Evolutionary conservation across 2,113 vertebrate genomes (phyloP).

Genomic region (Pagrus major): DNA sequence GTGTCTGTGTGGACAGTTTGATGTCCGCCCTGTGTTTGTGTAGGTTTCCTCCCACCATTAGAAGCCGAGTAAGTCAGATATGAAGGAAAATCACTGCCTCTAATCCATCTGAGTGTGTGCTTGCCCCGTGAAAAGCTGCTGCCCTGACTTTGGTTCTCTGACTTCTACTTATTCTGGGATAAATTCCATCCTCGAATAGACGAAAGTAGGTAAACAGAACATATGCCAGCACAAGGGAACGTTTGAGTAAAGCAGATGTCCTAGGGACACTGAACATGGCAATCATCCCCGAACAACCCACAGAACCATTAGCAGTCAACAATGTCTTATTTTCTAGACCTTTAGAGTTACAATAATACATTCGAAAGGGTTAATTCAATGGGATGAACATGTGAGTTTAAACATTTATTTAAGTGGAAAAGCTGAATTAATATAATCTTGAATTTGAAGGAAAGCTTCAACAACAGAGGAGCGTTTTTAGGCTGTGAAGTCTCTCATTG

Average conservation of each 20-base stretch:
- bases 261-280: slow-evolving; percentile 14
- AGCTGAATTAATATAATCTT: neutral
- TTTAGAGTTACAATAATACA: too few species aligned
- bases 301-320: slow-evolving; percentile 10
- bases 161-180: neutral
- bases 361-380: too few species aligned
- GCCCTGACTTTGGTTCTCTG: neutral
- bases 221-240: neutral
- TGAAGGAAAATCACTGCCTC: too few species aligned
- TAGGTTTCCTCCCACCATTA: slow-evolving; percentile 20
- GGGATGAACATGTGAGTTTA: too few species aligned
- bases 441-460: neutral
- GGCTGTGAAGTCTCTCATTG: neutral
- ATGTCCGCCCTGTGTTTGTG: slow-evolving; percentile 19
- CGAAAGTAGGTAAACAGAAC: slow-evolving; percentile 4
- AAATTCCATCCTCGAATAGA: neutral
- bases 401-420: too few species aligned
- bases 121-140: slow-evolving; percentile 4
- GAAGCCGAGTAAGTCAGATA: slow-evolving; percentile 14
- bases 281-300: slow-evolving; percentile 10
- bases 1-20: slow-evolving; percentile 28
- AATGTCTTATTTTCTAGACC: neutral
- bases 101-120: too few species aligned
- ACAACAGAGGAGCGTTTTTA: neutral
- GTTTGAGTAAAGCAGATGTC: slow-evolving; percentile 11